Evolutionary conservation across 2,888 invertebrate genomes (phyloP).

Genomic region (Xestoiulus laeticollis): DNA sequence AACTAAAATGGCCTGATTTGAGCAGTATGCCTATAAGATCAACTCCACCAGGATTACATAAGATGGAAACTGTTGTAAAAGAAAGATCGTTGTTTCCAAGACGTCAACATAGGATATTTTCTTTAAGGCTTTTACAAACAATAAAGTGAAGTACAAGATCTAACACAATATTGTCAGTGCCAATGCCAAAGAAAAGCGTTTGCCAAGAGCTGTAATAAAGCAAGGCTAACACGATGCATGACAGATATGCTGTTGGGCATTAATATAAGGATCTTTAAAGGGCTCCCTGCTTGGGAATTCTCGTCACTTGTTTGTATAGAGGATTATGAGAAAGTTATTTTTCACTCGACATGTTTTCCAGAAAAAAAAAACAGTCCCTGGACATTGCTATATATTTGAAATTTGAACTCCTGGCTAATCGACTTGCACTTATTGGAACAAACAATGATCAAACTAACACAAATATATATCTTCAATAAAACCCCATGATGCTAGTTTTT

Average conservation of each 20-base stretch:
- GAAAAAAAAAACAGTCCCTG: too few species aligned
- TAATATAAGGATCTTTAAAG: not conserved
- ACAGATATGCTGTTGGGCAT: not conserved
- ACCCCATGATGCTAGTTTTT: too few species aligned
- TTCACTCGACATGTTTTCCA: too few species aligned
- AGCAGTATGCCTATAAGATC: not conserved
- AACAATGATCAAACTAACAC: too few species aligned
- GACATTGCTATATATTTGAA: too few species aligned
- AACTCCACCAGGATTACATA: not conserved
- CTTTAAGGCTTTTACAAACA: not conserved
- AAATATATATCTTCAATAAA: too few species aligned
- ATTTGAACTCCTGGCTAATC: too few species aligned
- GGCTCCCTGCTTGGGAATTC: slow-evolving; percentile 1
- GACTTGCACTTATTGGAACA: too few species aligned
- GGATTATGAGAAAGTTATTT: too few species aligned
- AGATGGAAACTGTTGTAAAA: not conserved
- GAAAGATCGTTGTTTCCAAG: not conserved
- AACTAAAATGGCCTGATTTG: not conserved
- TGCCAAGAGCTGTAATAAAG: not conserved
- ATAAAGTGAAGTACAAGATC: not conserved
- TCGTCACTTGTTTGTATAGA: not conserved
- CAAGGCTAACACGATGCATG: not conserved
- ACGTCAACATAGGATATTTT: not conserved
- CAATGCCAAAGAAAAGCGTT: not conserved
- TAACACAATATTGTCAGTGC: not conserved